Base-by-base conservation (phyloP, 2,113 vertebrate genomes). In the Corythoichthys haematopterus region DNA sequence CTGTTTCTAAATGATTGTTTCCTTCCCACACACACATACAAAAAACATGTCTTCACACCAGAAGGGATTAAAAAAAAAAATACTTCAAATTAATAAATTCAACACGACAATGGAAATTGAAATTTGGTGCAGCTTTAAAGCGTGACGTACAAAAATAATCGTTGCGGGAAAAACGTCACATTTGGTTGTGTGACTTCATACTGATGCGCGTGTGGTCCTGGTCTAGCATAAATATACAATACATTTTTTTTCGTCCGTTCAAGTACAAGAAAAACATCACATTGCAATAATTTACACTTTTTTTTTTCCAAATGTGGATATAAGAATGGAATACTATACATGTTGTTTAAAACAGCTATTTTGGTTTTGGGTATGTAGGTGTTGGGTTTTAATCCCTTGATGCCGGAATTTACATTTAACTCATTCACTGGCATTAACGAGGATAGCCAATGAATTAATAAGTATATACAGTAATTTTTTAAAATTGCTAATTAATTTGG, bases 161-260 rank as follows among this genome's bases (percentile, higher is more conserved):
- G 16, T 55, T 12, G 12, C 6, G 20, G 52, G 52, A 43, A 28
- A 50, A 79, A 69, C 51, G 55, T 48, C 43, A 52, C 28, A n/a
- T 14, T 51, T 48, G 63, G 74, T 63, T 47, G 47, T 55, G 63
- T 62, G 72, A 76, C 79, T 74, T 66, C 68, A 85, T 70, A 87
- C 80, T 73, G 75, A 72, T 66, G 69, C 66, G 35, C 33, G 37
- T 85, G 85, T 86, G 84, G 80, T 90, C 83, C 82, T 87, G 66
- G 57, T 74, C 81, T 78, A 84, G 37, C 77, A 90, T 84, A 88
- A 85, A 88, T 88, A 86, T 79, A 86, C 75, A 81, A 80, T 84
- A 87, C 80, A 89, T 69, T 59, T 67, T 84, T 77, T 61, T 76
- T 81, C 76, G 69, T 75, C 81, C 72, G 70, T 70, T 85, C 81